Conservation (phyloP, 1,140 invertebrate species). For the Brachionus plicatilis region DNA sequence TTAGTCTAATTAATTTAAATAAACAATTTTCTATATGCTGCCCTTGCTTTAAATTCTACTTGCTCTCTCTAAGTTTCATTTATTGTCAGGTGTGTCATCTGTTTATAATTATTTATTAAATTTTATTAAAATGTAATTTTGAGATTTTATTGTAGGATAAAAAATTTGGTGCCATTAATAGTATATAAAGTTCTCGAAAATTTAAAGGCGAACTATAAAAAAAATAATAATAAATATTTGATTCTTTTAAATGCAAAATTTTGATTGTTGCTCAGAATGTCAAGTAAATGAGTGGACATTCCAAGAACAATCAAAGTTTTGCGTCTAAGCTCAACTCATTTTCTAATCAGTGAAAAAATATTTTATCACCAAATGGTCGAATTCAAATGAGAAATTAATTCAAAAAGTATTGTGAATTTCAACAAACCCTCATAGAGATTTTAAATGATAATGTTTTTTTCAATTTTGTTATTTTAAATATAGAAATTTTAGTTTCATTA, state of each 20-base stretch:
- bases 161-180: background rate
- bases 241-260: background rate
- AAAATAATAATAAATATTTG: background rate
- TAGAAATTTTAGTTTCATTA: too few relatives aligned
- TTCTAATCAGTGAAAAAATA: too few relatives aligned
- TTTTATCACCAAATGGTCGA: too few relatives aligned
- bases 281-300: background rate
- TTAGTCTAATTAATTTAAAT: background rate
- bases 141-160: background rate
- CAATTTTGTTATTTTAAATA: too few relatives aligned
- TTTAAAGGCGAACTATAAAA: background rate
- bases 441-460: too few relatives aligned
- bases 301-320: background rate
- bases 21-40: background rate
- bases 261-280: conserved; percentile 41
- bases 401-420: too few relatives aligned
- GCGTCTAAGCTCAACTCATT: background rate
- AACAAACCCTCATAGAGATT: too few relatives aligned
- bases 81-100: background rate
- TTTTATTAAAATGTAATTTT: background rate
- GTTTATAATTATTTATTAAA: background rate
- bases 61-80: background rate
- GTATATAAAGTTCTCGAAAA: background rate
- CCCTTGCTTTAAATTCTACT: background rate
- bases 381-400: too few relatives aligned